Conservation (phyloP, 2,113 vertebrate genomes). For the Pipa parva region DNA sequence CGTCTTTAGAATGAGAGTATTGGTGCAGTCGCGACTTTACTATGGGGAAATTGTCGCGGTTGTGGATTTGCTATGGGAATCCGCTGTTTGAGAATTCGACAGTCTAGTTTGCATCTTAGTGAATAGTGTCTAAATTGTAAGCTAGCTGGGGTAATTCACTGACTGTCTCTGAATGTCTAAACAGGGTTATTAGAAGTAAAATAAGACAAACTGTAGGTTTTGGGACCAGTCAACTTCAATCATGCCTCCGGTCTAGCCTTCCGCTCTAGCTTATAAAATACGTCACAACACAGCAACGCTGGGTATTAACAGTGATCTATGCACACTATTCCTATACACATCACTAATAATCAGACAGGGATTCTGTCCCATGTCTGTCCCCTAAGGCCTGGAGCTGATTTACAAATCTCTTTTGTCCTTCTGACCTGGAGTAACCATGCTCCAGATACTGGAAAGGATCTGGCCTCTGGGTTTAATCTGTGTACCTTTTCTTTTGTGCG, state of each 20-base stretch:
- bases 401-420: slow-evolving; percentile 29
- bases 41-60: no score
- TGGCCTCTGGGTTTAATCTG: slow-evolving; percentile 5
- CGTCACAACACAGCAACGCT: not conserved
- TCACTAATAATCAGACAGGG: not conserved
- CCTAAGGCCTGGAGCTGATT: not conserved
- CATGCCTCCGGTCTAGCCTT: not conserved
- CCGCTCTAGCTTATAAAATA: not conserved
- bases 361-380: slow-evolving; percentile 4
- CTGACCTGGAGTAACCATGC: slow-evolving; percentile 18
- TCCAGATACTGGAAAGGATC: slow-evolving; percentile 20
- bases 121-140: no score
- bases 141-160: no score
- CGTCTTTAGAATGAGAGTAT: no score
- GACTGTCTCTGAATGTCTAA: no score
- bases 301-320: not conserved
- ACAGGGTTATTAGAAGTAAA: no score
- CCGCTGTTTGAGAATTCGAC: no score
- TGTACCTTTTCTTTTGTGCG: slow-evolving; percentile 13
- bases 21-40: no score
- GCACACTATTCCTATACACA: not conserved
- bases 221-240: not conserved
- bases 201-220: not conserved
- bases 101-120: no score
- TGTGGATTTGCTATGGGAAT: no score